These are phyloP conservation scores for Heliconius eleuchia DNA, from an alignment of 1,140 invertebrate species.

Conservation along the genomic window DNA sequence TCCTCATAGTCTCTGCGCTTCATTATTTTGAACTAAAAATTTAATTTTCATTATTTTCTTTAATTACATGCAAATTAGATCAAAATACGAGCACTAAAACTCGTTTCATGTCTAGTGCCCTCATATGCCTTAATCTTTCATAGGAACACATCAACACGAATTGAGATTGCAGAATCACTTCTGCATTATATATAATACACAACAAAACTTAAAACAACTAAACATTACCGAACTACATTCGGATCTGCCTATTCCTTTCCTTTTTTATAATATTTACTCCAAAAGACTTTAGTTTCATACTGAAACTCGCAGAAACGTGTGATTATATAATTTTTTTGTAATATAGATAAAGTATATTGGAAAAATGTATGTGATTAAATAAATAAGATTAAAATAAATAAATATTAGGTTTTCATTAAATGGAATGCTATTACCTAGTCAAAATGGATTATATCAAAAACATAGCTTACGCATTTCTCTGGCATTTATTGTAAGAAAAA, in stretches of 20 bases:
- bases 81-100: not conserved
- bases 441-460: constrained; percentile 5
- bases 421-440: constrained; percentile 14
- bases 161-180: not conserved
- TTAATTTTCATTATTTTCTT: not conserved
- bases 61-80: not conserved
- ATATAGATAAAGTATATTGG: constrained; percentile 14
- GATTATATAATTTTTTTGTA: constrained; percentile 6
- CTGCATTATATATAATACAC: not conserved
- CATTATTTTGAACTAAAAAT: not conserved
- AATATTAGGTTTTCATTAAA: constrained; percentile 14
- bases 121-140: constrained; percentile 4
- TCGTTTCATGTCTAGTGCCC: not conserved
- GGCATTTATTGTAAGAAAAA: constrained; percentile 24
- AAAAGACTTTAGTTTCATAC: constrained; percentile 13
- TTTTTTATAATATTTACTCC: constrained; percentile 12
- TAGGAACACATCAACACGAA: not conserved
- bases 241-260: constrained; percentile 1
- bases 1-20: not conserved
- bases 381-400: constrained; percentile 14
- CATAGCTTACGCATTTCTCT: constrained; percentile 25
- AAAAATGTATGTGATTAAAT: constrained; percentile 14
- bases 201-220: not conserved
- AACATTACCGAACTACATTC: not conserved
- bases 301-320: constrained; percentile 12